A percentile compares a stretch with the other conserved stretches of the same genome.
These are phyloP conservation scores for Noctua janthina DNA, from an alignment of 2,888 invertebrate species.

Conservation along the genomic window DNA sequence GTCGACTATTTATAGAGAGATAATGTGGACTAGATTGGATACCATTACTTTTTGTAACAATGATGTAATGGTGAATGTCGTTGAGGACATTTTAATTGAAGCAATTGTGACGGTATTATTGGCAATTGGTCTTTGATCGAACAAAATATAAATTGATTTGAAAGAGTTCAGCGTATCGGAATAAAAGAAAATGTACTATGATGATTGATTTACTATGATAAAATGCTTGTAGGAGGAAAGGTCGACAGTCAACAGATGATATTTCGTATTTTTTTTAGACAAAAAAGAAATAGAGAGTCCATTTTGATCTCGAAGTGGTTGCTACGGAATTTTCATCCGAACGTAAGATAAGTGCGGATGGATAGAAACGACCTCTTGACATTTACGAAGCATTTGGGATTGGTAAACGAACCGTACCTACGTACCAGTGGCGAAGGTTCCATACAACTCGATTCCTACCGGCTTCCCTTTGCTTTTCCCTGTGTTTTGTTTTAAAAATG, in stretches of 20 bases:
- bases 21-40: slow-evolving; percentile 56
- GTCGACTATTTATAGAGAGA: slow-evolving; percentile 64
- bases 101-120: slow-evolving; percentile 49
- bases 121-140: slow-evolving; percentile 59
- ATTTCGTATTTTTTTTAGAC: not conserved
- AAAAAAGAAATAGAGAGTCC: slow-evolving; percentile 3
- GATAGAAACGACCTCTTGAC: slow-evolving; percentile 17
- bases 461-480: no score
- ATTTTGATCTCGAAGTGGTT: slow-evolving; percentile 35
- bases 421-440: not conserved
- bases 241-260: not conserved
- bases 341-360: slow-evolving; percentile 16
- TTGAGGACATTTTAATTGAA: slow-evolving; percentile 52
- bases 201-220: not conserved
- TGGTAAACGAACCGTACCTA: slow-evolving; percentile 5
- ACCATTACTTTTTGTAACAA: slow-evolving; percentile 42
- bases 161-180: slow-evolving; percentile 4
- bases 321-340: slow-evolving; percentile 17
- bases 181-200: slow-evolving; percentile 20
- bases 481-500: no score
- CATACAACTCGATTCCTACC: no score
- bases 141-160: slow-evolving; percentile 42
- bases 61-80: slow-evolving; percentile 59
- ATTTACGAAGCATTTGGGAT: slow-evolving; percentile 35
- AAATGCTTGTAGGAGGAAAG: not conserved